Evolutionary conservation across 1,140 invertebrate genomes (phyloP).

Genomic region (Drosophila neocordata): DNA sequence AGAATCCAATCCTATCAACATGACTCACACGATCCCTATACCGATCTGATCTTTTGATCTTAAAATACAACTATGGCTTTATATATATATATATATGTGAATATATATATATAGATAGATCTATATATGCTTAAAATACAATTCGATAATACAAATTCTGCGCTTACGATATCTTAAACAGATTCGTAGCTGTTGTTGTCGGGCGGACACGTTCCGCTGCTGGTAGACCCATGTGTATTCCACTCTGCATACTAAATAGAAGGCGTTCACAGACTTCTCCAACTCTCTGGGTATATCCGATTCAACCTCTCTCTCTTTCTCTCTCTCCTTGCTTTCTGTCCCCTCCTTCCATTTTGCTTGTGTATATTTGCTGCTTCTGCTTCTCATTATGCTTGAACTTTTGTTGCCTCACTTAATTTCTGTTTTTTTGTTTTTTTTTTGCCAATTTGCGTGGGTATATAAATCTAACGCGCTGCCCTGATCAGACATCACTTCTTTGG

Average conservation of each 20-base stretch:
- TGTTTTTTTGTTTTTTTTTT: conserved; percentile 52
- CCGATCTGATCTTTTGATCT: too few species aligned
- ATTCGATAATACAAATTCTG: conserved; percentile 45
- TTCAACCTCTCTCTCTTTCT: too few species aligned
- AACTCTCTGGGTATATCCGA: conserved; percentile 73
- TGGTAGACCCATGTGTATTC: conserved; percentile 33
- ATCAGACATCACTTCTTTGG: conserved; percentile 82
- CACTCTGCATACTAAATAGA: conserved; percentile 63
- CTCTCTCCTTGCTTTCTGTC: too few species aligned
- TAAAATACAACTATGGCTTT: neutral
- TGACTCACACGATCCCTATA: too few species aligned
- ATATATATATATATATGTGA: conserved; percentile 14
- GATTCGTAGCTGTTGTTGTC: conserved; percentile 19
- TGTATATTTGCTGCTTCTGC: conserved; percentile 12
- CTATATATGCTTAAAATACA: conserved; percentile 18
- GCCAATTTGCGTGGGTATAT: conserved; percentile 71
- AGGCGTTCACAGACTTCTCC: conserved; percentile 28
- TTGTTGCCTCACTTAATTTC: neutral
- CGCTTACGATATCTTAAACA: conserved; percentile 1
- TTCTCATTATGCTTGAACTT: conserved; percentile 72
- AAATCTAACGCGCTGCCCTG: conserved; percentile 78
- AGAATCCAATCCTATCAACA: neutral
- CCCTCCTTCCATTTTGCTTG: conserved; percentile 35
- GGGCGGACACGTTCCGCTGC: conserved; percentile 62
- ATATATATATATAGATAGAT: conserved; percentile 1